These are phyloP conservation scores for Gobionotothen gibberifrons DNA, from an alignment of 2,797 vertebrate species.

Conservation along the genomic window DNA sequence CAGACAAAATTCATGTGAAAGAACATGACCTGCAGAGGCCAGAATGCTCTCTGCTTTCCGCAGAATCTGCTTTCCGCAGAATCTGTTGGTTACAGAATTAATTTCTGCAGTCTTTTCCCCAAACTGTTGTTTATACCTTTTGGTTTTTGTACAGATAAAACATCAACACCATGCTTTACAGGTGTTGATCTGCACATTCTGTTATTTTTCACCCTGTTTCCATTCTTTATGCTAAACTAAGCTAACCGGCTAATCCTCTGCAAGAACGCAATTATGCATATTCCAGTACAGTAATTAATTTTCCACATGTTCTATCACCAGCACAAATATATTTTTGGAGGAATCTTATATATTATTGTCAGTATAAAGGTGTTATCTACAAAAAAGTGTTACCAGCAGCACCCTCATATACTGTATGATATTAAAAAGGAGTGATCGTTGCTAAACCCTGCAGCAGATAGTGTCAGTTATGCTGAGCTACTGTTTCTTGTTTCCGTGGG, in stretches of 20 bases:
- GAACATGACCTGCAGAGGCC: too few relatives aligned
- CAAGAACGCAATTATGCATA: background rate
- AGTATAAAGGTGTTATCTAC: background rate
- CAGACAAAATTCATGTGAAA: too few relatives aligned
- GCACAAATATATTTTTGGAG: background rate
- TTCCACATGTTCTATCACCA: background rate
- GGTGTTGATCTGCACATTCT: too few relatives aligned
- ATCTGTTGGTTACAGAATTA: too few relatives aligned
- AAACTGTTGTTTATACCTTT: background rate
- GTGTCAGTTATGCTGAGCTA: slow-evolving; percentile 1
- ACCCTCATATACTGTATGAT: background rate
- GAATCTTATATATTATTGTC: background rate
- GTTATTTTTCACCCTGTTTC: too few relatives aligned
- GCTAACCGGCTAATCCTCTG: background rate
- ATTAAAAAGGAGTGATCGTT: background rate
- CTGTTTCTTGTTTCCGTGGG: slow-evolving; percentile 50
- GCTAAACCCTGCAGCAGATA: background rate
- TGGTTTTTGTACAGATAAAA: background rate
- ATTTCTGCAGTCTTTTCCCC: background rate
- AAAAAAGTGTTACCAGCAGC: background rate
- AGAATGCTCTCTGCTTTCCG: too few relatives aligned
- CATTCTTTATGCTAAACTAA: too few relatives aligned
- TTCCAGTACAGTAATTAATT: too few relatives aligned
- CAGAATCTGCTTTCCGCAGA: too few relatives aligned
- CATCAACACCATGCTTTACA: too few relatives aligned